Conservation (phyloP, 2,797 vertebrate species). For the Gymnocypris eckloni region DNA sequence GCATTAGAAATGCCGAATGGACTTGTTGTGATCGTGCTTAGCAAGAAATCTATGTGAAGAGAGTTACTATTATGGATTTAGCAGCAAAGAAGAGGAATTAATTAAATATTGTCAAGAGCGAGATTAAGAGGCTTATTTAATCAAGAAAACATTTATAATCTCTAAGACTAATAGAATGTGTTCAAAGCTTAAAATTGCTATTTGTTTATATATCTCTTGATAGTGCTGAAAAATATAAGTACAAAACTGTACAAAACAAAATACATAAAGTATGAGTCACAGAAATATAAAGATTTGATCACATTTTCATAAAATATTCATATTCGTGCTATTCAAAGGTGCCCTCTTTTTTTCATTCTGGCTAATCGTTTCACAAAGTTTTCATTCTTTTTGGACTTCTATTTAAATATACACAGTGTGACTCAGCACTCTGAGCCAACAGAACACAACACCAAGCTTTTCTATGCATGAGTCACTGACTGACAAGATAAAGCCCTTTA, state of each 20-base stretch:
- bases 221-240: neutral
- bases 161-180: neutral
- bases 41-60: neutral
- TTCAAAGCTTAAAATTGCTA: slow-evolving; percentile 2
- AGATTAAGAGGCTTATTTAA: slow-evolving; percentile 26
- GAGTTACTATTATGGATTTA: slow-evolving; percentile 21
- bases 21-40: slow-evolving; percentile 7
- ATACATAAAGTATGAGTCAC: neutral
- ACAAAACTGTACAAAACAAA: neutral
- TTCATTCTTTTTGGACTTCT: neutral
- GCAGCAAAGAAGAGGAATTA: neutral
- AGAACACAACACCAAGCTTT: slow-evolving; percentile 6
- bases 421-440: neutral
- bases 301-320: neutral
- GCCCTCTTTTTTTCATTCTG: neutral
- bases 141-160: slow-evolving; percentile 27
- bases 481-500: neutral
- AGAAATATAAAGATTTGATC: neutral
- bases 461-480: neutral
- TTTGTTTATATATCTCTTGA: neutral
- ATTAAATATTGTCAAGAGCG: slow-evolving; percentile 34
- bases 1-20: neutral
- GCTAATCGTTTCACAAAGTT: neutral
- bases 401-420: neutral
- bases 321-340: neutral